phyloP scores from a whole-genome alignment of 2,797 vertebrate species.

The Pelobates cultripes region DNA sequence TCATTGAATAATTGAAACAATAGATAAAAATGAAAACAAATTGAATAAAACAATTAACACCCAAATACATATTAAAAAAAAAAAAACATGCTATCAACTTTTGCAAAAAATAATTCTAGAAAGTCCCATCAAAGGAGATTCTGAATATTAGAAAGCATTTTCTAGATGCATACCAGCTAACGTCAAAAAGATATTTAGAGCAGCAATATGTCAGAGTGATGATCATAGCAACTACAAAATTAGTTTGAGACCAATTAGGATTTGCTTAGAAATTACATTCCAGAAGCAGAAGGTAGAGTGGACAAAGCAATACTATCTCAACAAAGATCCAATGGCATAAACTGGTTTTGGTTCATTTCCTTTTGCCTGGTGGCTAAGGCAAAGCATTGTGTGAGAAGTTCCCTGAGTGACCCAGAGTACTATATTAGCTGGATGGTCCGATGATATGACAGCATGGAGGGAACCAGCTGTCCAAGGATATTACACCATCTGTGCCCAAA shows the following conservation, averaged over 20 bases:
- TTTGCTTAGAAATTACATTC: background rate
- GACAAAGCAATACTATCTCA: background rate
- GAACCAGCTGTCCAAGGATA: constrained; percentile 87
- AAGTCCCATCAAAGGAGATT: background rate
- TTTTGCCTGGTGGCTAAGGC: constrained; percentile 60
- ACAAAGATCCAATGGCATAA: constrained; percentile 55
- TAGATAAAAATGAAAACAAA: too few relatives aligned
- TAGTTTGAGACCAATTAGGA: constrained; percentile 9
- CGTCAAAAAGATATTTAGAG: background rate
- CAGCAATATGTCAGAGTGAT: constrained; percentile 3
- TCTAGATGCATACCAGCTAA: background rate
- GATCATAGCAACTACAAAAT: constrained; percentile 8
- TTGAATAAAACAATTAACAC: too few relatives aligned
- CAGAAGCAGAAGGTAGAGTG: background rate
- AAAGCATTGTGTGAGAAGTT: constrained; percentile 58
- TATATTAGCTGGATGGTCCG: constrained; percentile 72
- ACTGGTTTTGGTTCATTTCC: constrained; percentile 66
- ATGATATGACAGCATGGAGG: constrained; percentile 69
- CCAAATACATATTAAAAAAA: too few relatives aligned
- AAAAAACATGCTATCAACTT: too few relatives aligned
- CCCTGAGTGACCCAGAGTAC: constrained; percentile 64
- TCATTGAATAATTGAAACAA: too few relatives aligned
- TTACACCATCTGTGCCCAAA: constrained; percentile 88
- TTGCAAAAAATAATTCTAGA: too few relatives aligned
- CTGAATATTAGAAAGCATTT: background rate